These are phyloP conservation scores for Galemys pyrenaicus DNA, from an alignment of 2,113 vertebrate genomes.

Conservation along the genomic window DNA sequence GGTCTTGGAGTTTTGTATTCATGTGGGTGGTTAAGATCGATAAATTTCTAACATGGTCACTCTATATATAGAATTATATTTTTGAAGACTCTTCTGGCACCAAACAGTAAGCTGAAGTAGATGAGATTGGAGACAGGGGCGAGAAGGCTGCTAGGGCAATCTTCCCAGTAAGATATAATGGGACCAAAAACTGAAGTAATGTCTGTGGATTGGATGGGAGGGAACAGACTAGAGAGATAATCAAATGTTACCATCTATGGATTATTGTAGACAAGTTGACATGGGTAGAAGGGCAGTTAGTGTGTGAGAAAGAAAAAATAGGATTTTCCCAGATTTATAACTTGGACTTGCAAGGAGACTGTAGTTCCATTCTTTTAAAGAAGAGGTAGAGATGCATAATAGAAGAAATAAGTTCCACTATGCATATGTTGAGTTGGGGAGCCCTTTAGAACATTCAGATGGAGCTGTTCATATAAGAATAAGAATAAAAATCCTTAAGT, in stretches of 20 bases:
- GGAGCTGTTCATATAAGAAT: background rate
- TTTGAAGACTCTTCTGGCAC: conserved; percentile 27
- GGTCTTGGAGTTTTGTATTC: background rate
- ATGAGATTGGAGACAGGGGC: background rate
- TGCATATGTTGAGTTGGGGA: background rate
- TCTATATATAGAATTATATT: conserved; percentile 38
- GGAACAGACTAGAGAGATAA: background rate
- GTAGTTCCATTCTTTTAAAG: background rate
- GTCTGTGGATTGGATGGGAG: background rate
- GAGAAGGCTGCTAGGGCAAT: background rate
- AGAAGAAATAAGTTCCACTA: background rate
- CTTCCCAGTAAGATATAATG: conserved; percentile 33
- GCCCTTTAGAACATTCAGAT: background rate
- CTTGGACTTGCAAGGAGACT: background rate
- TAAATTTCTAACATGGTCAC: background rate
- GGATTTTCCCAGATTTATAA: background rate
- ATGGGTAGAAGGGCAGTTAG: background rate
- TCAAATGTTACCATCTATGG: background rate
- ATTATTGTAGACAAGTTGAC: background rate
- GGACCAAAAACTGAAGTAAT: conserved; percentile 28
- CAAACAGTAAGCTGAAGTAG: conserved; percentile 27
- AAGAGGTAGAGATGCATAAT: background rate
- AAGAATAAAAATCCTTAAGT: background rate
- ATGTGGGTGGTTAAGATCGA: background rate
- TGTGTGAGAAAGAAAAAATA: background rate